Base-by-base conservation (phyloP, 2,888 invertebrate genomes). In the Aporophyla nigra region DNA sequence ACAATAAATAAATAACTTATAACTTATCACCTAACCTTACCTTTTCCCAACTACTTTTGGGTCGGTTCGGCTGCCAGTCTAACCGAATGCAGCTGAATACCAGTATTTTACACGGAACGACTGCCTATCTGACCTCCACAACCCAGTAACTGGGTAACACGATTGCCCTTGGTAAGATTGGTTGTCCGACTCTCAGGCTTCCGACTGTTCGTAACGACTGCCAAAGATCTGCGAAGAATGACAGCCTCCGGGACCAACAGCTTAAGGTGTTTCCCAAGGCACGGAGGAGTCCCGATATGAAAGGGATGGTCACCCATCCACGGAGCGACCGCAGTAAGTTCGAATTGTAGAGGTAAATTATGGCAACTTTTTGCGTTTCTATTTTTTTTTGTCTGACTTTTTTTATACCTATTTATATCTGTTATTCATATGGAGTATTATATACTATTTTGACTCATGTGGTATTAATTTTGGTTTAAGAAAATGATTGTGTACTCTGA, bases 231-330 rank as follows among this genome's bases (percentile, higher is more conserved):
- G 9, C 5, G 33, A 24, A 16, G 21, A 33, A 14, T 27, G 27
- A 54, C 71, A 33, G 9, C 3, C 33, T n/a, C 40, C 43, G 54
- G 72, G 72, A 71, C 72, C 54, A 14, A 72, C 46, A 19, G 72
- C 54, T 72, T 46, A 33, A 33, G 54, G 54, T 71, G 46, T 43
- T 72, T 71, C 54, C 72, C 46, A 72, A 72, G 33, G 19, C 54
- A 72, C n/a, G 72, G 72, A 43, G 43, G n/a, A 46, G 19, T 9
- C 21, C 43, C 27, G 33, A 16, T 19, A 12, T 5, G 16, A 54
- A 12, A 12, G 5, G 1, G 14, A 49, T 49, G 74, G 73, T 73
- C 56, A 73, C 74, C 74, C 56, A 73, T 73, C 74, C 40, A 12
- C 21, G 5, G 40, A 49, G 58, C 40, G 74, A 58, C 33, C 46